Evolutionary conservation across 2,888 invertebrate genomes (phyloP), one percentile per base, ranked within the genome.

Genomic region (Lycia hirtaria): DNA sequence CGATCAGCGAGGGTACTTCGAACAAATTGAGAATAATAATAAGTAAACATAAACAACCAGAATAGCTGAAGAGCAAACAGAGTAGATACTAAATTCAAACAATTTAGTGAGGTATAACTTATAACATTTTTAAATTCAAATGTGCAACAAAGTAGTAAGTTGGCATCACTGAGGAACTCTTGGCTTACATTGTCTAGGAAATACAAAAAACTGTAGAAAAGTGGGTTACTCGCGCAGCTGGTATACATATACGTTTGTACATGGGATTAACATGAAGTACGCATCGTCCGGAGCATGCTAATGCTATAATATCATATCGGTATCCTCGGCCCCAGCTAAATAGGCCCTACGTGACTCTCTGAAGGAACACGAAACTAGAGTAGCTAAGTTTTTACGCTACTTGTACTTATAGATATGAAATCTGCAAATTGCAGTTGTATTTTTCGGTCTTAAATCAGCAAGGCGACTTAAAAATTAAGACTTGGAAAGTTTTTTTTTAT

Each of bases 321-420:
- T 71, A 71, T 73, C 73, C 73, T 71, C 67, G 63, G 63, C 64
- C 63, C 41, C 7, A 60, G 59, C 58, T 76, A 75, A n/a, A 79
- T 75, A 71, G 78, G 63, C 61, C 56, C 65, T 67, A 78, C 78
- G 78, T 80, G 79, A 75, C 75, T 70, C 51, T 65, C 59, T 55
- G 67, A 62, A 63, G 65, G 68, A 64, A 61, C 49, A 20, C 4
- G 17, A 51, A 49, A 49, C 50, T 56, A 51, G 19, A 56, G 56
- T 51, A 56, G 44, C 40, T 51, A 44, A 45, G 24, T 20, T 56
- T 56, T 51, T 51, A 47, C 56, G 26, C 33, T 19, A 45, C 37
- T 32, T 32, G 26, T 45, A 41, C 49, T 32, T 26, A 26, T 14
- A 41, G 15, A 41, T 10, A n/a, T 17, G 10, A n/a, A 2, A 19